A percentile compares a stretch with the other conserved stretches of the same genome.
Evolutionary conservation across 2,888 invertebrate genomes (phyloP).

Genomic region (Eutolmus rufibarbis): DNA sequence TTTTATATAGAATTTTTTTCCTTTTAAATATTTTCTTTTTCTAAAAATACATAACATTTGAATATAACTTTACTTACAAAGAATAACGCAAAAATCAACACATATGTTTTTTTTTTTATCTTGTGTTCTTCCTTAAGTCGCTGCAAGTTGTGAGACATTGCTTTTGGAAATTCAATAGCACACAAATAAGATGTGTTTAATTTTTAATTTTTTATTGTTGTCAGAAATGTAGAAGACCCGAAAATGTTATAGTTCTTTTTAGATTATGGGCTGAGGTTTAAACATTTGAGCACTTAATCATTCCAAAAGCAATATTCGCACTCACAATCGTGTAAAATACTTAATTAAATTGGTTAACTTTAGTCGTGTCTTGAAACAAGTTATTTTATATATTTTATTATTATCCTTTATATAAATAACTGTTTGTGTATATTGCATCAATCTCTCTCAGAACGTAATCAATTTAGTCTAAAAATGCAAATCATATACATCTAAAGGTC

Average conservation of each 20-base stretch:
- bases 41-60: conserved; percentile 40
- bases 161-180: neutral
- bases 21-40: conserved; percentile 12
- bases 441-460: neutral
- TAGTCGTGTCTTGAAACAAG: conserved; percentile 49
- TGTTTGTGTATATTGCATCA: neutral
- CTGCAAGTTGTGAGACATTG: neutral
- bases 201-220: neutral
- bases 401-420: conserved; percentile 17
- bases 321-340: conserved; percentile 3
- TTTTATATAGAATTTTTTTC: neutral
- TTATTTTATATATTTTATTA: conserved; percentile 43
- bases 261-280: neutral
- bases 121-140: conserved; percentile 22
- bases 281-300: neutral
- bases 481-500: neutral
- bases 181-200: neutral
- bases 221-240: neutral
- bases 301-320: conserved; percentile 21
- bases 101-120: neutral
- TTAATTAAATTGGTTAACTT: conserved; percentile 49
- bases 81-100: conserved; percentile 44
- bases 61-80: conserved; percentile 41
- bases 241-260: neutral
- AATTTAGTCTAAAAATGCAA: neutral